Base-by-base conservation (phyloP, 2,113 vertebrate genomes). In the Rhinoderma darwinii region DNA sequence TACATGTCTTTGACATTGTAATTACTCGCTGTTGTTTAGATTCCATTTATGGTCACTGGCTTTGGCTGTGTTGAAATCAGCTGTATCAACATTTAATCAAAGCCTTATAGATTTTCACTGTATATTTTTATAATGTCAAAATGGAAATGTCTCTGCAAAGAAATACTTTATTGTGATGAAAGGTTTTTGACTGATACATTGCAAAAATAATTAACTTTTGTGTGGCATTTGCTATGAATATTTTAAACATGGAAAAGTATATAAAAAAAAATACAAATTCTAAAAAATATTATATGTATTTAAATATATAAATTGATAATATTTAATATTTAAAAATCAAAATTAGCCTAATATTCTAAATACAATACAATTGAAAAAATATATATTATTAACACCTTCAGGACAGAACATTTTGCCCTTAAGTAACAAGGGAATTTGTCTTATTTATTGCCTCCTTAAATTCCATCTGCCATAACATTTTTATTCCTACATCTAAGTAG, bases 31-130 rank as follows among this genome's bases (percentile, higher is more conserved):
- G 94, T 95, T 95, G 94, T 96, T 96, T 96, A 94, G 93, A 95
- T 94, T 96, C 94, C 92, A 92, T 94, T 93, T 92, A 95, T 94
- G 93, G 93, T 94, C 93, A 94, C 93, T 94, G 93, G 93, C 90
- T 95, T 94, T 91, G 93, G 92, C 94, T 92, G 90, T 93, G 94
- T 91, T 94, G 93, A 94, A 95, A 96, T 96, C 95, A 96, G 95
- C 95, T 96, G 95, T 95, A 95, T 95, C 95, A 96, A 96, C 95
- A 96, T 95, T 95, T 95, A 95, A 96, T 96, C 95, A 96, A 95
- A 95, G 94, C 93, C 94, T 93, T 94, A 94, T 95, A 95, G 94
- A 95, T 94, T 95, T 92, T 92, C 89, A 91, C 90, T 95, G 95
- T 96, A 93, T 96, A 95, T 96, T 96, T 96, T 95, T 95, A 91